A percentile compares a stretch with the other conserved stretches of the same genome.
phyloP scores from a whole-genome alignment of 2,888 invertebrate genomes.

The Sipunculus nudus region DNA sequence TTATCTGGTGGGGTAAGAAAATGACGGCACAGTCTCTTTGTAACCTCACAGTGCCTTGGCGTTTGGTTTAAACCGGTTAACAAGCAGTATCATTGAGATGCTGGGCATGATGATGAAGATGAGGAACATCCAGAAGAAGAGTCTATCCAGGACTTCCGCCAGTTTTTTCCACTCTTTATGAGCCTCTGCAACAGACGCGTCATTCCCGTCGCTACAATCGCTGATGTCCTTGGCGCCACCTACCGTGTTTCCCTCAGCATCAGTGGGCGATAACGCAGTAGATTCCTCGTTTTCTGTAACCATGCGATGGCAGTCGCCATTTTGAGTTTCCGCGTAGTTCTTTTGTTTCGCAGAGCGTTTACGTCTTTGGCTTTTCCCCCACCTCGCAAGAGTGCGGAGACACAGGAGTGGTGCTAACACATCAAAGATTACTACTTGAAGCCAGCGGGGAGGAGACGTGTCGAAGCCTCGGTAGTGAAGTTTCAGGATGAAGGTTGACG shows the following conservation, averaged over 20 bases:
- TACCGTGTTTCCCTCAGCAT: too few species aligned
- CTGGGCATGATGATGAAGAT: conserved; percentile 18
- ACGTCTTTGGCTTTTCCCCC: background rate
- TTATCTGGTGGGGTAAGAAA: too few species aligned
- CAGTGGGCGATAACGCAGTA: too few species aligned
- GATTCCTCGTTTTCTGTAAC: too few species aligned
- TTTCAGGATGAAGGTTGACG: conserved; percentile 28
- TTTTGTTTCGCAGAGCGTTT: background rate
- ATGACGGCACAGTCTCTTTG: too few species aligned
- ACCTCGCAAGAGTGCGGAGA: background rate
- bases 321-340: background rate
- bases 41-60: too few species aligned
- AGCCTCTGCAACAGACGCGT: background rate
- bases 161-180: conserved; percentile 24
- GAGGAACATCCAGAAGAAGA: conserved; percentile 22
- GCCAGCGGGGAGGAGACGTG: conserved; percentile 25
- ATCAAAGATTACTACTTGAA: conserved; percentile 21
- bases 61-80: background rate
- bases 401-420: conserved; percentile 15
- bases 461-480: conserved; percentile 25
- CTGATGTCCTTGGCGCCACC: background rate
- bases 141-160: conserved; percentile 24
- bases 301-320: too few species aligned
- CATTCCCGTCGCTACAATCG: background rate
- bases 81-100: background rate